Evolutionary conservation across 2,797 vertebrate genomes (phyloP), one percentile per base, ranked within the genome.

Genomic region (Lophius americanus): DNA sequence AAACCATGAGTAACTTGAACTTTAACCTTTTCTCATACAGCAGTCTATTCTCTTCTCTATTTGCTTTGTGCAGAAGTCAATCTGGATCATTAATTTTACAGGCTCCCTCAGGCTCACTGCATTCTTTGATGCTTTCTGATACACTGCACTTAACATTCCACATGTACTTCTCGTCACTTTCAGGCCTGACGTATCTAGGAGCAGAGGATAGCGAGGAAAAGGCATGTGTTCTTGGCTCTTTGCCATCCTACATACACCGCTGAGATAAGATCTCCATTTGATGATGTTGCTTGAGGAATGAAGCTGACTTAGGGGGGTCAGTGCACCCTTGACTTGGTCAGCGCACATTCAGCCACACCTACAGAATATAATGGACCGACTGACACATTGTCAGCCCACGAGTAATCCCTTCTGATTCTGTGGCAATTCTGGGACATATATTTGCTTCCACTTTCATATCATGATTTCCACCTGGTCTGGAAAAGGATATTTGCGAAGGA

Each of bases 11-110:
- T 70, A 87, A 84, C 74, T 69, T 82, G 81, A 86, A 83, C 85
- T 82, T 62, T 83, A 83, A 87, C 88, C 83, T 68, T 70, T 76
- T 76, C 67, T 57, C 56, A 61, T 83, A 90, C 88, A 91, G 85
- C 81, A 76, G 82, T 62, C 75, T 60, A 63, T 88, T 90, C 82
- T 90, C 72, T 82, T 13, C 52, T 60, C 60, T 84, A 81, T 90
- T 88, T 89, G 82, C 83, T 84, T 88, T 78, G 72, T 43, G 35
- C 84, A 73, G 51, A 70, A 83, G 83, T 82, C 76, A 79, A 55
- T 79, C 65, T 73, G 86, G 90, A 83, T 88, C 89, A 90, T 90
- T 88, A 82, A 89, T 90, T 92, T 92, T 85, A 92, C 68, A 14
- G 68, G 71, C 70, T 86, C 78, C 77, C 70, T 1, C 14, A 60